Base-by-base conservation (phyloP, 2,113 vertebrate genomes). In the Gobiocypris rarus region DNA sequence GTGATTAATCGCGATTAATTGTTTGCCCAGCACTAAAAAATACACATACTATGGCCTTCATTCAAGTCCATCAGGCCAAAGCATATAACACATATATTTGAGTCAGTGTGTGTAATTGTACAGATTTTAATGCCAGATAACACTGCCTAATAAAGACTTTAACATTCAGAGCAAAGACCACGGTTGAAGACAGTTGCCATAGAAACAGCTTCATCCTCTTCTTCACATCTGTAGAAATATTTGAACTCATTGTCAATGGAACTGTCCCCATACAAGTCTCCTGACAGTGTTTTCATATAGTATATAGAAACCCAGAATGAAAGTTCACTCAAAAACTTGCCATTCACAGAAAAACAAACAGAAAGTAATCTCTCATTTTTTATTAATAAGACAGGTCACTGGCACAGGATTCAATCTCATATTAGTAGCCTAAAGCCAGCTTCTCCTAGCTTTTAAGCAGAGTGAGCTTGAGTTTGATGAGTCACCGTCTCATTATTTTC, bases 191-290 rank as follows among this genome's bases (percentile, higher is more conserved):
- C 31, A 71, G 87, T 90, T 92, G 3, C 83, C 85, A 78, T 87
- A 80, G 84, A 89, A 89, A 90, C 89, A 24, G 67, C 75, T 76
- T 56, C n/a, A 19, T 84, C 82, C 89, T 84, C 79, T 87, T 89
- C 77, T 81, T 87, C 85, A 78, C 38, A 87, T 79, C 87, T 63
- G 82, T 74, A 85, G 83, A 85, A 87, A 69, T 74, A 63, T 71
- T 77, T 50, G 2, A 82, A 22, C 41, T 59, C 22, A 1, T 26
- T 71, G 69, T 45, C 38, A 24, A 24, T 7, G 1, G 52, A 65
- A 48, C 75, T 48, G 26, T 56, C 13, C n/a, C 76, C 31, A 2
- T 10, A 69, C 19, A 34, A 77, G 22, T 77, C 31, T 59, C 34
- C 31, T 59, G 1, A 14, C 24, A 24, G 52, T 77, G 7, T 41